Evolutionary conservation across 2,797 vertebrate species (phyloP), one percentile per base, ranked within the genome.

Genomic region (Gambelia wislizenii): DNA sequence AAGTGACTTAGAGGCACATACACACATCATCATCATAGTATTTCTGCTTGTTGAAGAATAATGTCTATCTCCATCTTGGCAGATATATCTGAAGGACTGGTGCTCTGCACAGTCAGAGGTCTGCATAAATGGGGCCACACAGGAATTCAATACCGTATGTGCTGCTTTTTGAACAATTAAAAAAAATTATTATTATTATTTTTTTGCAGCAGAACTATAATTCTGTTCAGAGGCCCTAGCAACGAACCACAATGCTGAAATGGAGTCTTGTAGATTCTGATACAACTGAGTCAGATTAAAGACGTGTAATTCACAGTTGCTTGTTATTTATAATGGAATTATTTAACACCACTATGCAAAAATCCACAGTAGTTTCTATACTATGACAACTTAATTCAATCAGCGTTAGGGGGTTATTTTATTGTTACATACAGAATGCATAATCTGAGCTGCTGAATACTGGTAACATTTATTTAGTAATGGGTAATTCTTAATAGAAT

Each of bases 401-500:
- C 69, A 47, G 22, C 69, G 81, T 85, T 85, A 61, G 44, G 84
- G 80, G 20, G 27, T 39, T 86, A 25, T 75, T 81, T 89, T 75
- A 85, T 86, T 75, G 76, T 85, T 82, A 75, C n/a, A n/a, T 52
- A 64, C 47, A 81, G 56, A 76, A 70, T 70, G 49, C 70, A 42
- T 47, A 72, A 82, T 86, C 22, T 42, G 20, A 64, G 36, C 36
- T 86, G n/a, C 47, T 89, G 69, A 67, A 82, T 78, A 47, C 16
- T 30, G 72, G 47, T 42, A 33, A 52, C 56, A 64, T 82, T 76
- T 72, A 89, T 89, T 82, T 86, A 86, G 33, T 72, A 39, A 56
- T 56, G 77, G 44, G 61, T 75, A 82, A 89, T 82, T 86, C 84
- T 86, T 86, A 81, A 86, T 52, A 81, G 70, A 69, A 44, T 67